Conservation (phyloP, 1,140 invertebrate genomes). For the Ridgeia piscesae region DNA sequence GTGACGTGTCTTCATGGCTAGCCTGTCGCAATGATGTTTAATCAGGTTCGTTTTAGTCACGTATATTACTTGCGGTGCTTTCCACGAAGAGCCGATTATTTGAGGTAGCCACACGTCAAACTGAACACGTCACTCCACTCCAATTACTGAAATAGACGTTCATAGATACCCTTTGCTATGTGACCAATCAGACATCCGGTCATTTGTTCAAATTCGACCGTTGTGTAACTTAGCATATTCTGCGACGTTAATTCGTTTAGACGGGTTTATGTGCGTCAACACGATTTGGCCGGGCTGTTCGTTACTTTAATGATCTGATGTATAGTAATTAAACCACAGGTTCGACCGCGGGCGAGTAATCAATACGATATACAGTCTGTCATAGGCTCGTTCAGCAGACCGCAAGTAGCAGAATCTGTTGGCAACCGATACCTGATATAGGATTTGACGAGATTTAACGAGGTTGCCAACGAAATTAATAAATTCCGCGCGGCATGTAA, state of each 20-base stretch:
- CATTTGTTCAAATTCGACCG: neutral
- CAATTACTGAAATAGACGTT: neutral
- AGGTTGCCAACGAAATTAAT: neutral
- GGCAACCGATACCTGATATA: neutral
- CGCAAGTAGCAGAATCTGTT: neutral
- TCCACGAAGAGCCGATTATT: neutral
- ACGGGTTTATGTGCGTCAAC: neutral
- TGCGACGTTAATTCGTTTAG: neutral
- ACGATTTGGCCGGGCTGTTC: neutral
- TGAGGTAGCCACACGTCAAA: neutral
- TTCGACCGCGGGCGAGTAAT: neutral
- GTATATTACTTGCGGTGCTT: neutral
- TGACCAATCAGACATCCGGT: neutral
- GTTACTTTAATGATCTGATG: neutral
- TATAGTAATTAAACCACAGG: no score
- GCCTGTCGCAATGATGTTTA: neutral
- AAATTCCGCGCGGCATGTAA: neutral
- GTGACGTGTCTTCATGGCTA: no score
- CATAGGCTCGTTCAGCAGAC: no score
- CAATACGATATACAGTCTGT: neutral
- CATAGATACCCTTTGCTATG: neutral
- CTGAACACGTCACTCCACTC: neutral
- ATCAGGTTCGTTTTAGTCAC: neutral
- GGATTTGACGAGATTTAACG: neutral
- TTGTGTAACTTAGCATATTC: neutral